phyloP scores from a whole-genome alignment of 2,113 vertebrate species.

The Calyptomena viridis region DNA sequence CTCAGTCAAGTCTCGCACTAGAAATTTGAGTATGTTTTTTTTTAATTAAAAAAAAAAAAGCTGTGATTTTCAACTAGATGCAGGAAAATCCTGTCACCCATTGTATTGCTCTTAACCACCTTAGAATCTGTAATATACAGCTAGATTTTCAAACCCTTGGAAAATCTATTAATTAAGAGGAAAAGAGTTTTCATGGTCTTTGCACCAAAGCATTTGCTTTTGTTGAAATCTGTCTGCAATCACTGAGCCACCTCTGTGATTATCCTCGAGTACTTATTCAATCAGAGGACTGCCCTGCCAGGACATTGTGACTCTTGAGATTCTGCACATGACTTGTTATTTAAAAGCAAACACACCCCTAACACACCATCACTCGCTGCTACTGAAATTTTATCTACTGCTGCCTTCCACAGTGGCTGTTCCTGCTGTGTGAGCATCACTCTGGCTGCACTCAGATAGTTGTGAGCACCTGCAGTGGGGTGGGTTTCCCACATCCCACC shows the following conservation, averaged over 20 bases:
- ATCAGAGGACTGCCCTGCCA: neutral
- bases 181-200: neutral
- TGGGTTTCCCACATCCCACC: neutral
- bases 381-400: accelerated
- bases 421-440: neutral
- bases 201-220: neutral
- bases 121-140: neutral
- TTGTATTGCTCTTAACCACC: neutral
- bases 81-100: neutral
- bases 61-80: neutral
- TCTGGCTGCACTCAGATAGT: neutral
- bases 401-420: neutral
- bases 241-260: neutral
- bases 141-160: neutral
- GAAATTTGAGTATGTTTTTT: neutral
- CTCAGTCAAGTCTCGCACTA: neutral
- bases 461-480: neutral
- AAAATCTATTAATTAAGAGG: neutral
- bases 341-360: neutral
- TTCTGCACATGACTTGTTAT: too few species aligned
- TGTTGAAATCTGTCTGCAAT: neutral
- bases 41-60: neutral
- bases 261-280: neutral
- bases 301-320: neutral
- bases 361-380: neutral